Base-by-base conservation (phyloP, 2,888 invertebrate genomes). In the Strigamia crassipes region DNA sequence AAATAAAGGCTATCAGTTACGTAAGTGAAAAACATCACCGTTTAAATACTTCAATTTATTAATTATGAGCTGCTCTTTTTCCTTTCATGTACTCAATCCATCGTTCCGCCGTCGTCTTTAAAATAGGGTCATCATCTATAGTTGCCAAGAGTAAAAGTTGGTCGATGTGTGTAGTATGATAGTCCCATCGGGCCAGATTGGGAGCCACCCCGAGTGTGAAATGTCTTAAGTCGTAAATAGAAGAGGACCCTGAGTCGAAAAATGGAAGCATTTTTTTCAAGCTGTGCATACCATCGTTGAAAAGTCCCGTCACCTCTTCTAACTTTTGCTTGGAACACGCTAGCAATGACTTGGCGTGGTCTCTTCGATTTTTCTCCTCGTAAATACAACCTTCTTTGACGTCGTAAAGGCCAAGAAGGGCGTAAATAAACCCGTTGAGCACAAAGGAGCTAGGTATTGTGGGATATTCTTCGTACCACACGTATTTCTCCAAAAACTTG, bases 381-480 rank as follows among this genome's bases (percentile, higher is more conserved):
- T 73, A 51, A 8, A 81, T 31, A 41, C 81, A 85, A 51, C 83
- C 82, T 82, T 92, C 91, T 88, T 94, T 93, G n/a, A 99, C 90
- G 90, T 99, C 99, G 88, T 97, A 98, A 13, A 99, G 91, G 0
- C 99, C 99, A 82, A 99, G 91, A 9, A 99, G 90, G 0, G 99
- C 95, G 89, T 98, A 99, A 86, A 99, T 96, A 89, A 99, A 99
- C 73, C 99, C 99, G 89, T 99, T 99, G 31, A 99, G 91, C 13
- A 99, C 98, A 89, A 96, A 98, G 0, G 96, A 93, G 5, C 96
- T 92, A 0, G 99, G 99, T 82, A 92, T 92, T 0, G 99, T 99
- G 0, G 99, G 99, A 89, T 99, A 99, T 88, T 99, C 99, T 87
- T 99, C 99, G 87, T 97, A 99, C 98, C 98, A 99, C 82, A 93